phyloP scores from a whole-genome alignment of 1,140 invertebrate species.

The Geopemphigus sp. region DNA sequence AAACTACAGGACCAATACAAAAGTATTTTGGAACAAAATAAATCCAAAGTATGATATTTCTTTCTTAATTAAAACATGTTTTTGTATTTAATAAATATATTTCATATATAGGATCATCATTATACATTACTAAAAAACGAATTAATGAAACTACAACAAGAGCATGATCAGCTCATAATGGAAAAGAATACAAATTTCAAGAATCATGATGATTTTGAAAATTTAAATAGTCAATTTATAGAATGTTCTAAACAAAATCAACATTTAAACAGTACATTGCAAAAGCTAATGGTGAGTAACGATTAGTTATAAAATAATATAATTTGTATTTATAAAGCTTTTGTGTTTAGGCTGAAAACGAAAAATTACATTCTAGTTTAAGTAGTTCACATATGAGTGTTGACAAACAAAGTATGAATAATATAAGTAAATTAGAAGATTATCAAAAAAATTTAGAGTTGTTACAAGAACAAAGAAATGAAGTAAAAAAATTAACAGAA shows the following conservation, averaged over 20 bases:
- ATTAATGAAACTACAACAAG: slow-evolving; percentile 27
- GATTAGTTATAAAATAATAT: neutral
- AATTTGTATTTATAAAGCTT: neutral
- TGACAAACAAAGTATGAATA: neutral
- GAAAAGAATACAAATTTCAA: slow-evolving; percentile 15
- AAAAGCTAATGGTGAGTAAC: slow-evolving; percentile 12
- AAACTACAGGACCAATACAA: slow-evolving; percentile 34
- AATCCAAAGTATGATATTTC: slow-evolving; percentile 14
- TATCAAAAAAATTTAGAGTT: slow-evolving; percentile 22
- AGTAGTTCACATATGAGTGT: neutral
- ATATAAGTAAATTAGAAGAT: slow-evolving; percentile 28
- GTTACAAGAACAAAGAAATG: slow-evolving; percentile 41
- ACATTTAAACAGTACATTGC: slow-evolving; percentile 20
- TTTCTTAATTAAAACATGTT: neutral
- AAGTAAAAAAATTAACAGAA: slow-evolving; percentile 33
- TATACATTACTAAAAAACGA: slow-evolving; percentile 30
- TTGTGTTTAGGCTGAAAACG: slow-evolving; percentile 37
- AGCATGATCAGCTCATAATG: slow-evolving; percentile 1
- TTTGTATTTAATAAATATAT: neutral
- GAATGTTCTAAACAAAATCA: slow-evolving; percentile 43
- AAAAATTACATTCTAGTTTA: slow-evolving; percentile 27
- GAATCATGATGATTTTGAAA: slow-evolving; percentile 8
- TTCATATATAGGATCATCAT: slow-evolving; percentile 15
- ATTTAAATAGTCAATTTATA: slow-evolving; percentile 28
- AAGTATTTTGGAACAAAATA: slow-evolving; percentile 22